Evolutionary conservation across 2,888 invertebrate species (phyloP), one percentile per base, ranked within the genome.

Genomic region (Cryptus armator): DNA sequence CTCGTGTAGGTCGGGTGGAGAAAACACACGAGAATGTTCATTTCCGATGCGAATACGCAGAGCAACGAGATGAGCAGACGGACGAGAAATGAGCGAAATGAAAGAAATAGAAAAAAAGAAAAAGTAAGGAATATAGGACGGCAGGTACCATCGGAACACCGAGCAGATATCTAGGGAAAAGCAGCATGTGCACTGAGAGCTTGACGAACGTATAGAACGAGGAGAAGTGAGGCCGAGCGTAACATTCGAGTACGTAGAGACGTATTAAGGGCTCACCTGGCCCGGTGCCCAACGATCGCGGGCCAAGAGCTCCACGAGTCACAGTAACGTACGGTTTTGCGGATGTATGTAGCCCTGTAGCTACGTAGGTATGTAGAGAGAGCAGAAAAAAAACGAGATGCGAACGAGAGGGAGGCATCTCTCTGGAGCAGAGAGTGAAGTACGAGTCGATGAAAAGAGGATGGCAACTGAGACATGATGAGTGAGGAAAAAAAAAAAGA

Each of bases 361-460:
- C 16, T 68, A 37, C 37, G 37, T 37, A 37, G 37, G 37, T 9
- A 37, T 19, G 59, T 53, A 48, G 70, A 53, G 75, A 44, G 16
- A 24, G 51, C 14, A 70, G 70, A 67, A 46, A 24, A 46, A 37
- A 79, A 64, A 46, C 51, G 51, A 62, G 70, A 75, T 16, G 37
- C 5, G 72, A 46, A 14, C 48, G 32, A 53, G 70, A n/a, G 70
- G 70, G 48, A 16, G 32, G 48, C 62, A 48, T 16, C 9, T 48
- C 29, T 70, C 19, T 56, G 59, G 74, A 29, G 74, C 37, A 67
- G 48, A 10, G 76, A 66, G 72, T 64, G 46, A 74, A 72, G 32
- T 70, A 75, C 48, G 43, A 76, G 71, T 70, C 62, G 71, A 81
- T 81, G 84, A 84, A 84, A 81, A 76, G 80, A 81, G 84, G 59